Evolutionary conservation across 2,797 vertebrate genomes (phyloP), one percentile per base, ranked within the genome.

Genomic region (Protosalanx chinensis): DNA sequence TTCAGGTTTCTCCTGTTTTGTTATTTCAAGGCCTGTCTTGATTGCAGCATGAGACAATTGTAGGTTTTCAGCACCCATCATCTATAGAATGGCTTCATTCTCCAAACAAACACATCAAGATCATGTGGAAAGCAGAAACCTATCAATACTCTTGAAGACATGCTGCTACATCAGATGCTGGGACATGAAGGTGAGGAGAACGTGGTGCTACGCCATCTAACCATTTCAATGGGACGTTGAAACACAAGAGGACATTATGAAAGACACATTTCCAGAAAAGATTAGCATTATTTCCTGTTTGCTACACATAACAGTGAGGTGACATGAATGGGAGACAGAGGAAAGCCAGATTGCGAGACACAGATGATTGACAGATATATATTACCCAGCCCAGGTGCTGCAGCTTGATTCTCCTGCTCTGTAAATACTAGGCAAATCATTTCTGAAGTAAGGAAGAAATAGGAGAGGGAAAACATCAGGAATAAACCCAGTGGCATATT

Each of bases 241-340:
- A 88, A 89, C 82, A 81, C 81, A 90, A 88, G 79, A 84, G 76
- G 33, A 20, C 33, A 85, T 88, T 88, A 86, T n/a, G n/a, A 84
- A 87, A 87, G 37, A 2, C 37, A 41, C 0, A 41, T 81, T 79
- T 87, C 75, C 80, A 83, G 84, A 84, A 86, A 86, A 88, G 71
- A 90, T 88, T 90, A 78, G 23, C 82, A 89, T 90, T 82, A 88
- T 92, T 93, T 91, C 88, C 85, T 74, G 73, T 80, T 80, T 77
- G 67, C 37, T 74, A 81, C 84, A 81, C 65, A 71, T 71, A 76
- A 79, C 78, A 41, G 75, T 68, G 84, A 84, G 75, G 68, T 46
- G 37, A 49, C 70, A 83, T 73, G 66, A 23, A 37, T 68, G 71
- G 73, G 86, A 76, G 79, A 80, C 79, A 72, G 77, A 75, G 81